Conservation (phyloP, 2,888 invertebrate genomes). For the Xestia ashworthii region DNA sequence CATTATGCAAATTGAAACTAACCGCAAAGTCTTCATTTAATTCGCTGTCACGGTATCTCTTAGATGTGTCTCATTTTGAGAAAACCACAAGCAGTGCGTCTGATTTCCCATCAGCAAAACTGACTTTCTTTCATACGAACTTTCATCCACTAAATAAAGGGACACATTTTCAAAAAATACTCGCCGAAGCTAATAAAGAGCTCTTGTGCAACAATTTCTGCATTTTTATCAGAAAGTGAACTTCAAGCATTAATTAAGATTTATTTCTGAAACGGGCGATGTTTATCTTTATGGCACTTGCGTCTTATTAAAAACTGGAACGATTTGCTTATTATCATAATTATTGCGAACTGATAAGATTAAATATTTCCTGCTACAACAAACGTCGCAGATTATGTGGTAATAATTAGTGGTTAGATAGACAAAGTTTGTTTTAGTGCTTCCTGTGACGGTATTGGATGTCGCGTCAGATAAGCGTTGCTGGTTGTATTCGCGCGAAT, state of each 20-base stretch:
- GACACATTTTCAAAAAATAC: background rate
- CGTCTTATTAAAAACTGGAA: slow-evolving; percentile 4
- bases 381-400: slow-evolving; percentile 38
- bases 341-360: slow-evolving; percentile 68
- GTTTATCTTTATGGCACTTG: too few species aligned
- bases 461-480: slow-evolving; percentile 81
- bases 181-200: too few species aligned
- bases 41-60: slow-evolving; percentile 81
- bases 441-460: slow-evolving; percentile 82
- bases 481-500: slow-evolving; percentile 86
- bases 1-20: slow-evolving; percentile 83
- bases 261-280: background rate
- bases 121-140: background rate
- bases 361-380: slow-evolving; percentile 68
- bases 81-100: background rate
- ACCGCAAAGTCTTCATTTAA: slow-evolving; percentile 81
- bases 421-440: slow-evolving; percentile 81
- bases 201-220: too few species aligned
- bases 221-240: background rate
- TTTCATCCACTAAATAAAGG: background rate
- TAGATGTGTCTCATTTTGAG: slow-evolving; percentile 40
- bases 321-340: slow-evolving; percentile 18
- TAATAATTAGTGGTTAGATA: slow-evolving; percentile 69
- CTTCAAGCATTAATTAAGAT: background rate
- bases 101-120: background rate